A percentile compares a stretch with the other conserved stretches of the same genome.
Evolutionary conservation across 2,113 vertebrate genomes (phyloP).

Genomic region (Etheostoma spectabile): DNA sequence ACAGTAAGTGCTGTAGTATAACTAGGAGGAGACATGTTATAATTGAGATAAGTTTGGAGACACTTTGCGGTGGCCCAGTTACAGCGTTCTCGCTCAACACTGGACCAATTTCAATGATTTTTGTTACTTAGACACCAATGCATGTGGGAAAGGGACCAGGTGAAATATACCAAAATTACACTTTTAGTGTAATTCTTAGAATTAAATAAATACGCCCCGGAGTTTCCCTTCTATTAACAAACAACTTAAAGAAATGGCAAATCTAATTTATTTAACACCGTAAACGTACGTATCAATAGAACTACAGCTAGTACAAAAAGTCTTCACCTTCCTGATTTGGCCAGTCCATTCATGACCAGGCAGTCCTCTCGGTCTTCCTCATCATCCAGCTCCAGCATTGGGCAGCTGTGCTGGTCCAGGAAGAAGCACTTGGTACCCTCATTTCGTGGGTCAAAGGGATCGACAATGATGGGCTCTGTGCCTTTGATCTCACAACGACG

Average conservation of each 20-base stretch:
- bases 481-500: conserved; percentile 98
- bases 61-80: no score
- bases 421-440: conserved; percentile 91
- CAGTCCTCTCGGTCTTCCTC: conserved; percentile 94
- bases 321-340: conserved; percentile 90
- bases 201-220: neutral
- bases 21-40: no score
- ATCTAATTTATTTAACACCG: no score
- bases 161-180: no score
- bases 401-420: conserved; percentile 90
- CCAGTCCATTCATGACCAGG: conserved; percentile 92
- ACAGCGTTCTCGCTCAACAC: no score
- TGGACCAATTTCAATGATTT: no score
- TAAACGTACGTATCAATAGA: neutral
- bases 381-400: conserved; percentile 92
- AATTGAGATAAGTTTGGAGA: no score
- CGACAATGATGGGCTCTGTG: conserved; percentile 97
- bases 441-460: conserved; percentile 95
- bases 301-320: neutral
- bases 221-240: neutral
- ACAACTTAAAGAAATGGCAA: neutral
- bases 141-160: no score
- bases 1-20: no score
- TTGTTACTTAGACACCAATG: no score
- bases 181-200: neutral